Percentiles rank a stretch among this genome's conserved stretches.
phyloP scores from a whole-genome alignment of 2,113 vertebrate genomes.

The Solea senegalensis region DNA sequence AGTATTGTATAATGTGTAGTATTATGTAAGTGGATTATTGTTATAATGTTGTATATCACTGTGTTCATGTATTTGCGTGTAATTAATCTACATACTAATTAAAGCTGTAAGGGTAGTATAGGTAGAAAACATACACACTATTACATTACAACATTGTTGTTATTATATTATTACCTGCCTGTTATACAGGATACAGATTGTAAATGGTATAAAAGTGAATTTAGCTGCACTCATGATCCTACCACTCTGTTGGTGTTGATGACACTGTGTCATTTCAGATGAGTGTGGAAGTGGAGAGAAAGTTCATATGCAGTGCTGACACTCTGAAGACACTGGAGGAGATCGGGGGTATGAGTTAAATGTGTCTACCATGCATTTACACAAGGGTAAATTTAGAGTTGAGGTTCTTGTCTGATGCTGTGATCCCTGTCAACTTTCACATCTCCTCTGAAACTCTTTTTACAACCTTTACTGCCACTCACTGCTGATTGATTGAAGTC shows the following conservation, averaged over 20 bases:
- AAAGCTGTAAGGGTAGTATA: too few relatives aligned
- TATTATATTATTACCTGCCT: too few relatives aligned
- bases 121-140: too few relatives aligned
- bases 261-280: slow-evolving; percentile 66
- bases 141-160: too few relatives aligned
- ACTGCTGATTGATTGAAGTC: slow-evolving; percentile 11
- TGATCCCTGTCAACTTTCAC: slow-evolving; percentile 7
- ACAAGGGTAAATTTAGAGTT: slow-evolving; percentile 5
- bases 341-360: slow-evolving; percentile 73
- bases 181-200: not conserved
- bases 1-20: too few relatives aligned
- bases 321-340: slow-evolving; percentile 71
- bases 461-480: slow-evolving; percentile 18
- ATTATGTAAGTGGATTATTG: too few relatives aligned
- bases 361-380: slow-evolving; percentile 8
- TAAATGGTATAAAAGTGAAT: not conserved
- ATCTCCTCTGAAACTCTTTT: slow-evolving; percentile 22
- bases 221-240: not conserved
- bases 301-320: slow-evolving; percentile 77
- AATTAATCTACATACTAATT: too few relatives aligned
- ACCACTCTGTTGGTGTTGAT: not conserved
- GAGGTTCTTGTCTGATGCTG: slow-evolving; percentile 14
- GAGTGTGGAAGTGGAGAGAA: slow-evolving; percentile 83
- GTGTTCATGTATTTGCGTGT: too few relatives aligned
- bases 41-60: too few relatives aligned